phyloP scores from a whole-genome alignment of 1,140 invertebrate genomes.

The Drosophila equinoxialis region DNA sequence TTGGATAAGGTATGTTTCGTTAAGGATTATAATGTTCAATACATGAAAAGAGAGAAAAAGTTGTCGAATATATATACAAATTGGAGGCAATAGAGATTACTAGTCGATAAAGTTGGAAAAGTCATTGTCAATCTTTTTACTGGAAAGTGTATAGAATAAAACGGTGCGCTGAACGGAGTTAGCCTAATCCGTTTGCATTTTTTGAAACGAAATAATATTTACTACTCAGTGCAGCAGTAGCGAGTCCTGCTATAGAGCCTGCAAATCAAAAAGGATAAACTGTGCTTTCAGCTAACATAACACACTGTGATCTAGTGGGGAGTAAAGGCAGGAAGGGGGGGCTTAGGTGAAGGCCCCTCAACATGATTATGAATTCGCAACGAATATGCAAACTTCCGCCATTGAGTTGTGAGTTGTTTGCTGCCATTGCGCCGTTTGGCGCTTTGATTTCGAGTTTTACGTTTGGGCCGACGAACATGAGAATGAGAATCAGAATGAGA shows the following conservation, averaged over 20 bases:
- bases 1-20: too few species aligned
- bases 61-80: too few species aligned
- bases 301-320: constrained; percentile 16
- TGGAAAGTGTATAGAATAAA: not conserved
- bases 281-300: constrained; percentile 71
- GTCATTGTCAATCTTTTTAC: too few species aligned
- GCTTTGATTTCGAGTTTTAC: constrained; percentile 70
- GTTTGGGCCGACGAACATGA: constrained; percentile 11
- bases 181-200: constrained; percentile 19
- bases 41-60: too few species aligned
- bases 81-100: too few species aligned
- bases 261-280: constrained; percentile 81
- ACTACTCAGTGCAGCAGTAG: constrained; percentile 48
- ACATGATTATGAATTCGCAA: constrained; percentile 80
- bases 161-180: not conserved
- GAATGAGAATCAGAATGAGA: constrained; percentile 2
- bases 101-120: too few species aligned
- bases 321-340: not conserved
- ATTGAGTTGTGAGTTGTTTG: constrained; percentile 74
- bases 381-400: constrained; percentile 79
- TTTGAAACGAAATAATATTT: constrained; percentile 69
- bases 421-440: constrained; percentile 58
- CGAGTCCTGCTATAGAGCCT: constrained; percentile 43
- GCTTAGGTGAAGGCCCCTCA: constrained; percentile 39
- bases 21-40: too few species aligned